Base-by-base conservation (phyloP, 2,888 invertebrate species). In the Prostheceraeus crozeri region DNA sequence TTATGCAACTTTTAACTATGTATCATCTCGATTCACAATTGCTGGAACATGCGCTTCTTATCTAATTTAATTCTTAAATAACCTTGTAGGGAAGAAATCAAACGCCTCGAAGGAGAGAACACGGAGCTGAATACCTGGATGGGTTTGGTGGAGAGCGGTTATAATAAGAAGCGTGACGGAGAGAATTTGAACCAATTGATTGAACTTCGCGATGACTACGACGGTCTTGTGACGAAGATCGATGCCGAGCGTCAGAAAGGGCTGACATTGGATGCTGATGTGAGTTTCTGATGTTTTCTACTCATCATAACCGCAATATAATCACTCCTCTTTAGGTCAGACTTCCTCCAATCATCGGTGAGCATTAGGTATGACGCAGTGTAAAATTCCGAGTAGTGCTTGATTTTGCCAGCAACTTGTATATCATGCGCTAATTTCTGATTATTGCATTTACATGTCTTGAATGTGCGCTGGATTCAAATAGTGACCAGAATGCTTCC, bases 101-200 rank as follows among this genome's bases (percentile, higher is more conserved):
- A 64, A 3, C 61, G 63, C 8, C 62, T 72, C n/a, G 59, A 67
- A 33, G 61, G 64, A 14, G 71, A 72, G 35, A 70, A 68, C 51
- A 61, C 64, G 14, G 69, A 70, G 52, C 65, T 71, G 3, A 55
- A 63, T 8, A 68, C 66, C 28, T 61, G 65, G 3, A 54, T 71
- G 33, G 48, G 63, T 11, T 62, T 69, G 21, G 65, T 67, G 3
- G 63, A 66, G 57, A 70, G 69, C 46, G 65, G 68, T 3, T 65
- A 63, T 59, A 71, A 72, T 60, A 61, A 66, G 31, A 56, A 52
- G 2, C 66, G 61, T 35, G 70, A 70, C 40, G 60, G 62, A n/a
- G 46, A 60, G 3, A 64, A 67, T 58, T 64, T 65, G 1, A 35
- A 57, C 1, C 56, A 61, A 4, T 63, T 71, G n/a, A 46, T 61